phyloP scores from a whole-genome alignment of 1,140 invertebrate species.

The Zaprionus nigranus region DNA sequence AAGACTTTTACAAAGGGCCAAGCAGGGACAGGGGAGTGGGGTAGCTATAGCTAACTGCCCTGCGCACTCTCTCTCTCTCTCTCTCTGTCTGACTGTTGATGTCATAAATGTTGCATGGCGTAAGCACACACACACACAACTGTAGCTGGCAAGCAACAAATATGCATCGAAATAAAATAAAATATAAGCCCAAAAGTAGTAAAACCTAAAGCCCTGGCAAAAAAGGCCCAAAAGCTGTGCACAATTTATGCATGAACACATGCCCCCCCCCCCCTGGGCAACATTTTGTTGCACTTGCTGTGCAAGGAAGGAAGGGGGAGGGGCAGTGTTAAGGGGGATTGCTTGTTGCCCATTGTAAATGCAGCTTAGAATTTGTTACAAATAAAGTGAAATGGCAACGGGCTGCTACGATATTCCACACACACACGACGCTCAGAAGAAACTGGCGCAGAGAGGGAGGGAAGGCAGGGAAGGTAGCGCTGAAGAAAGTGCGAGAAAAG shows the following conservation, averaged over 20 bases:
- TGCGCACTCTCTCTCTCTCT: conserved; percentile 7
- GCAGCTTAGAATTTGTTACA: conserved; percentile 81
- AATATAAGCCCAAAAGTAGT: conserved; percentile 72
- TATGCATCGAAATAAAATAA: conserved; percentile 74
- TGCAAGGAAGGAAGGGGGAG: conserved; percentile 20
- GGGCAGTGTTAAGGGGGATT: neutral
- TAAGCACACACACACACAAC: conserved; percentile 28
- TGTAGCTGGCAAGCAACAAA: conserved; percentile 35
- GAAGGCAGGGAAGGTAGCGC: neutral
- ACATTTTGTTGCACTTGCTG: conserved; percentile 67
- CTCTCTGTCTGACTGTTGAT: conserved; percentile 40
- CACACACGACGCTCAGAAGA: conserved; percentile 36
- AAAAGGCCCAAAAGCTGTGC: conserved; percentile 70
- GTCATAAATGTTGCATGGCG: conserved; percentile 72
- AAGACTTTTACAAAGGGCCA: conserved; percentile 30
- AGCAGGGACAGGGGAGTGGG: conserved; percentile 2
- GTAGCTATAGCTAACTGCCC: neutral
- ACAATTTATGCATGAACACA: conserved; percentile 76
- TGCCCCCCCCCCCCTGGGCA: neutral
- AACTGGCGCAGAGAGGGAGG: neutral
- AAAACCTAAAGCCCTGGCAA: conserved; percentile 65
- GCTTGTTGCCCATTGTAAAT: conserved; percentile 69
- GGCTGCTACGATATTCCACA: conserved; percentile 70
- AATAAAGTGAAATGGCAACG: conserved; percentile 81
- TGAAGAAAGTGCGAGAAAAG: conserved; percentile 34